phyloP scores from a whole-genome alignment of 2,113 vertebrate genomes.

The Boleophthalmus pectinirostris region DNA sequence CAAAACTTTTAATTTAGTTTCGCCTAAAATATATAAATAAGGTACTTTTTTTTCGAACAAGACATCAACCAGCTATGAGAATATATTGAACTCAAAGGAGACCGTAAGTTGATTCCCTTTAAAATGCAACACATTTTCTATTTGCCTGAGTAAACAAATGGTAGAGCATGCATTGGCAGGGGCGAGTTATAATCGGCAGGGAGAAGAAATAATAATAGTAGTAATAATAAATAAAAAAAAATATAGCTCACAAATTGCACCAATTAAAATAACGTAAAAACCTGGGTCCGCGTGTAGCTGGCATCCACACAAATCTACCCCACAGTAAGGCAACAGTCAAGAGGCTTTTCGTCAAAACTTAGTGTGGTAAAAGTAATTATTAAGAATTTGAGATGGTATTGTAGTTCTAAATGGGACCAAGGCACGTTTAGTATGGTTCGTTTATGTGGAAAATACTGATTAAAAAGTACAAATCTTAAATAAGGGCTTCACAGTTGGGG shows the following conservation, averaged over 20 bases:
- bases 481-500: no score
- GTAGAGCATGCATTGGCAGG: constrained; percentile 86
- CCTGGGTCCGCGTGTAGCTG: constrained; percentile 58
- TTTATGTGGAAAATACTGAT: constrained; percentile 39
- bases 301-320: constrained; percentile 49
- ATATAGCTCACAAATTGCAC: constrained; percentile 66
- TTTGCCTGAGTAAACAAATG: constrained; percentile 91
- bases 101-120: constrained; percentile 58
- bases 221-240: constrained; percentile 8
- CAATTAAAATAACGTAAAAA: constrained; percentile 21
- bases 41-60: constrained; percentile 80
- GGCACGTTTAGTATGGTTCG: constrained; percentile 60
- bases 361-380: constrained; percentile 19
- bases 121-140: constrained; percentile 86
- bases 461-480: neutral
- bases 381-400: constrained; percentile 9
- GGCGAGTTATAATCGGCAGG: constrained; percentile 40
- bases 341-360: constrained; percentile 39
- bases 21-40: constrained; percentile 78
- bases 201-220: neutral
- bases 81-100: constrained; percentile 88
- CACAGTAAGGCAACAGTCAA: constrained; percentile 11
- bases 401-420: constrained; percentile 53
- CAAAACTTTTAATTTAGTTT: neutral
- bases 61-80: constrained; percentile 86